phyloP scores from a whole-genome alignment of 1,140 invertebrate genomes.

The Gonioctena quinquepunctata region DNA sequence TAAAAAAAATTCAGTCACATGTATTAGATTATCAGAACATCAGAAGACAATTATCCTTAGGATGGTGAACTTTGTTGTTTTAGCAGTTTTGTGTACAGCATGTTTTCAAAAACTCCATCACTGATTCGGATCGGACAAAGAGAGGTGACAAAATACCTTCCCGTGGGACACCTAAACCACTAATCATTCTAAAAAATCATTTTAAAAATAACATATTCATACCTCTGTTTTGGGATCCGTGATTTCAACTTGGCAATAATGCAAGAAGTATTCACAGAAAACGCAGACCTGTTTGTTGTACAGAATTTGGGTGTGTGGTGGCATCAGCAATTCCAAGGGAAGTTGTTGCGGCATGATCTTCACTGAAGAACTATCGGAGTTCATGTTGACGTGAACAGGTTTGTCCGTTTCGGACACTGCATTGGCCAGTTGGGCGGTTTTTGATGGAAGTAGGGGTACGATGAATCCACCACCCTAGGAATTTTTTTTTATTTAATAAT shows the following conservation, averaged over 20 bases:
- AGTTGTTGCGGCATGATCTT: constrained; percentile 55
- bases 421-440: constrained; percentile 51
- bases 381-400: background rate
- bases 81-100: too few species aligned
- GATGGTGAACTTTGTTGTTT: too few species aligned
- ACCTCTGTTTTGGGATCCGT: constrained; percentile 71
- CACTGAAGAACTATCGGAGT: background rate
- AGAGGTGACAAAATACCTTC: too few species aligned
- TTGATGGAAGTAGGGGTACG: constrained; percentile 60
- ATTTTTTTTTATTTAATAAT: too few species aligned
- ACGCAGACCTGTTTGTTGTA: constrained; percentile 66
- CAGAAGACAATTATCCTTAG: too few species aligned
- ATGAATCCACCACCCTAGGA: constrained; percentile 60
- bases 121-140: too few species aligned
- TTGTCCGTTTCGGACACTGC: constrained; percentile 13
- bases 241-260: constrained; percentile 75
- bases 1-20: too few species aligned
- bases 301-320: constrained; percentile 54
- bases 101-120: too few species aligned
- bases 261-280: constrained; percentile 82
- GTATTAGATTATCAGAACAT: too few species aligned
- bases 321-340: constrained; percentile 69
- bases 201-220: too few species aligned
- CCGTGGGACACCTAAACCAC: background rate
- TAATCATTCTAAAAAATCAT: background rate